These are phyloP conservation scores for Trachelus iudaicus DNA, from an alignment of 2,888 invertebrate genomes.

Conservation along the genomic window DNA sequence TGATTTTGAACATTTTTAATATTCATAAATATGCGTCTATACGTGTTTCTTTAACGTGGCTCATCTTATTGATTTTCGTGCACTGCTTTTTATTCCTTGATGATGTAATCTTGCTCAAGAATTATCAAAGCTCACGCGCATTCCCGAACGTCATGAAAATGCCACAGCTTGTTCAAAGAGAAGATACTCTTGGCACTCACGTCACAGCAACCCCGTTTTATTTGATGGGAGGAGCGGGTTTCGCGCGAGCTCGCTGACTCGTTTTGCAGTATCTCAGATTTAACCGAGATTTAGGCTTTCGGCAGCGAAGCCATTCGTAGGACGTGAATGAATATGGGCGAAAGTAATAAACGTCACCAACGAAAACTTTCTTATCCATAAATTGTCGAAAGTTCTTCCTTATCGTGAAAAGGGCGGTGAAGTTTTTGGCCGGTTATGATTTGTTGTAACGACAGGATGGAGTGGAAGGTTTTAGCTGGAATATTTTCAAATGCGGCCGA, in stretches of 20 bases:
- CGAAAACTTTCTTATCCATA: slow-evolving; percentile 43
- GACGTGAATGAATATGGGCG: slow-evolving; percentile 43
- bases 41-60: no score
- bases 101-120: no score
- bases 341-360: slow-evolving; percentile 49
- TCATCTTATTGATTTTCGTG: no score
- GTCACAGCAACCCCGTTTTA: slow-evolving; percentile 12
- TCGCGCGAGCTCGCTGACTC: slow-evolving; percentile 10
- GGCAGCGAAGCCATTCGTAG: slow-evolving; percentile 17
- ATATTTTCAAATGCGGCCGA: not conserved
- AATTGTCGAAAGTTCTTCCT: slow-evolving; percentile 49
- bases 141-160: no score
- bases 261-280: slow-evolving; percentile 22
- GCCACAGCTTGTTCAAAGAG: not conserved
- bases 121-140: no score
- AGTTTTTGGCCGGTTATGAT: slow-evolving; percentile 42
- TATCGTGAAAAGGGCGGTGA: slow-evolving; percentile 40
- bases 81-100: no score
- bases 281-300: slow-evolving; percentile 23
- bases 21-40: no score
- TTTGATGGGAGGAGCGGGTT: slow-evolving; percentile 10
- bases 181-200: slow-evolving; percentile 11
- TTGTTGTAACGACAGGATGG: slow-evolving; percentile 24
- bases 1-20: no score
- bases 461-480: not conserved